phyloP scores from a whole-genome alignment of 53 echinoderm and acorn worm species.

The Henricia sp. region DNA sequence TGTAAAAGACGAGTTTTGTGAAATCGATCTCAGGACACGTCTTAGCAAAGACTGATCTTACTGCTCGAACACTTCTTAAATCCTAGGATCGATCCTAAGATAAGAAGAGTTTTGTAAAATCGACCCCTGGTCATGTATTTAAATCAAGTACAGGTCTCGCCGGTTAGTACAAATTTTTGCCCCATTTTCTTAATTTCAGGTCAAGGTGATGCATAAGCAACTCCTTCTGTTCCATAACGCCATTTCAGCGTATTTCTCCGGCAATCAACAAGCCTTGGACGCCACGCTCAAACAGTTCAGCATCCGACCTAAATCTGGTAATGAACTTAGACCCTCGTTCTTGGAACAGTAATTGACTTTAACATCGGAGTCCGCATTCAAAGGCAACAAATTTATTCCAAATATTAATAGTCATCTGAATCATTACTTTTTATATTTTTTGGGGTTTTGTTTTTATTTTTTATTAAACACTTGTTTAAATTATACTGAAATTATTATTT shows the following conservation, averaged over 20 bases:
- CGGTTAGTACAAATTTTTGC: background rate
- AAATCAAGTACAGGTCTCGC: no score
- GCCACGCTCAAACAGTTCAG: slow-evolving; percentile 98
- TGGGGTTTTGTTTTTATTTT: background rate
- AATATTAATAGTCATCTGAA: background rate
- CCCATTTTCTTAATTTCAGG: slow-evolving; percentile 53
- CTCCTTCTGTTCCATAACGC: slow-evolving; percentile 98
- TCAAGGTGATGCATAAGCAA: slow-evolving; percentile 99
- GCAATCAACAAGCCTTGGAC: slow-evolving; percentile 89
- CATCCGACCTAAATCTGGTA: slow-evolving; percentile 87
- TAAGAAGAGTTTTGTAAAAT: no score
- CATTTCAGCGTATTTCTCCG: slow-evolving; percentile 96
- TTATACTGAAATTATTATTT: background rate
- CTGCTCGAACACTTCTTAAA: no score
- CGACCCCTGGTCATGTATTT: no score
- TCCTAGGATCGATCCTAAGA: no score
- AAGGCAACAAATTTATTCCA: no score
- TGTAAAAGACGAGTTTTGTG: no score
- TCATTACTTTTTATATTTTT: background rate
- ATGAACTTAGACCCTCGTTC: slow-evolving; percentile 94
- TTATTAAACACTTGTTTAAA: background rate
- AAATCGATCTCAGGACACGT: no score
- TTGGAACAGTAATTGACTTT: slow-evolving; percentile 71
- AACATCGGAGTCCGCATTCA: no score
- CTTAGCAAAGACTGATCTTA: no score